Evolutionary conservation across 1,140 invertebrate genomes (phyloP).

Genomic region (Cardiocondyla obscurior): DNA sequence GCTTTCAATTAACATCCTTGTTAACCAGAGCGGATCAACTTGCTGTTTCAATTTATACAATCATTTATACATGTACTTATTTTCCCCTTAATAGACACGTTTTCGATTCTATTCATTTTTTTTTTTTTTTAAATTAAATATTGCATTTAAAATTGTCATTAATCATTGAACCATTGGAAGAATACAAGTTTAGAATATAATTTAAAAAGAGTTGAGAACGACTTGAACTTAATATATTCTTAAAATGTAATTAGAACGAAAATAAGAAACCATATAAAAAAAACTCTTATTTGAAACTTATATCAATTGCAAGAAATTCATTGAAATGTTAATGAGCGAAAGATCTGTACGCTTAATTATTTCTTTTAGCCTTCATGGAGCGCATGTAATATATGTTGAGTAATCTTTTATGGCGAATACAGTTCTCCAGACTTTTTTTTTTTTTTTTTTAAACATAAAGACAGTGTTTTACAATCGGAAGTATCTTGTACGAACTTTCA

Average conservation of each 20-base stretch:
- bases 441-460: too few species aligned
- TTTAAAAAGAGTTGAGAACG: too few species aligned
- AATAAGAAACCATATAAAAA: background rate
- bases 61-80: background rate
- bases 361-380: slow-evolving; percentile 75
- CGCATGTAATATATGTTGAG: slow-evolving; percentile 60
- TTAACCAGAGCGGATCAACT: background rate
- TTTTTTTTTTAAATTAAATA: background rate
- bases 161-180: background rate
- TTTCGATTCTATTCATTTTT: background rate
- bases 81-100: background rate
- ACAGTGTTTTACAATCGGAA: background rate
- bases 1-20: slow-evolving; percentile 1
- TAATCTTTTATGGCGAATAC: background rate
- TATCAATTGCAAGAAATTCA: background rate
- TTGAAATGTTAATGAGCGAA: slow-evolving; percentile 26
- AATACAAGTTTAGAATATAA: too few species aligned
- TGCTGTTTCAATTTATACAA: slow-evolving; percentile 11
- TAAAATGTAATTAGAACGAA: background rate
- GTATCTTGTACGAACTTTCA: slow-evolving; percentile 2
- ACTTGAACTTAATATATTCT: too few species aligned
- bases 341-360: slow-evolving; percentile 74
- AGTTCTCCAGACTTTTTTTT: background rate
- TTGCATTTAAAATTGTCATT: background rate
- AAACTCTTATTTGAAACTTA: background rate